Percentiles rank a stretch among this genome's conserved stretches.
phyloP scores from a whole-genome alignment of 2,888 invertebrate genomes.

The Anticlea derivata region DNA sequence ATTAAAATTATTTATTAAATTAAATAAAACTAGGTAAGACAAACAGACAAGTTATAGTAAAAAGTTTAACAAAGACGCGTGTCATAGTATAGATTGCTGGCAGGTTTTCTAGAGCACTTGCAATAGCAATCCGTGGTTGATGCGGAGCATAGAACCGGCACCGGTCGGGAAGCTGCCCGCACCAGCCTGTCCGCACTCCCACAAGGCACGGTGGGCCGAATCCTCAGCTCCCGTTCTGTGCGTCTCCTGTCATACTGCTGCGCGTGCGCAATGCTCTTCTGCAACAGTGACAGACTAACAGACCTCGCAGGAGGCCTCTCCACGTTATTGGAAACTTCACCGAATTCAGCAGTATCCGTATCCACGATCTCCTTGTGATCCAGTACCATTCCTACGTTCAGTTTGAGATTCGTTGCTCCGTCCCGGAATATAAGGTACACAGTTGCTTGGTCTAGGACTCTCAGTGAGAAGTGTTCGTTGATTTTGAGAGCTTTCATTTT shows the following conservation, averaged over 20 bases:
- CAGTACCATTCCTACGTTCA: conserved; percentile 76
- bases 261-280: conserved; percentile 59
- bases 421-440: conserved; percentile 70
- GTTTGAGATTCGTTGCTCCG: conserved; percentile 65
- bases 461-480: conserved; percentile 72
- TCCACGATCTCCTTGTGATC: conserved; percentile 79
- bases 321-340: conserved; percentile 54
- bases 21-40: conserved; percentile 2
- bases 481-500: conserved; percentile 77
- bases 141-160: conserved; percentile 33
- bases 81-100: conserved; percentile 57
- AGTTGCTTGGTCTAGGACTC: conserved; percentile 69
- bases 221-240: conserved; percentile 54
- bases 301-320: conserved; percentile 59
- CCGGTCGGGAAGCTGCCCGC: conserved; percentile 53
- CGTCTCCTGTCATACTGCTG: conserved; percentile 55
- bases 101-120: conserved; percentile 52
- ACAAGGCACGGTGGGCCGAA: conserved; percentile 45
- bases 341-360: conserved; percentile 66
- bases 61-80: conserved; percentile 51
- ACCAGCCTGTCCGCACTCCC: conserved; percentile 56
- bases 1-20: not conserved
- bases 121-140: conserved; percentile 36
- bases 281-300: conserved; percentile 64
- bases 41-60: conserved; percentile 2